These are phyloP conservation scores for Trichogramma evanescens DNA, from an alignment of 2,888 invertebrate species.

Conservation along the genomic window DNA sequence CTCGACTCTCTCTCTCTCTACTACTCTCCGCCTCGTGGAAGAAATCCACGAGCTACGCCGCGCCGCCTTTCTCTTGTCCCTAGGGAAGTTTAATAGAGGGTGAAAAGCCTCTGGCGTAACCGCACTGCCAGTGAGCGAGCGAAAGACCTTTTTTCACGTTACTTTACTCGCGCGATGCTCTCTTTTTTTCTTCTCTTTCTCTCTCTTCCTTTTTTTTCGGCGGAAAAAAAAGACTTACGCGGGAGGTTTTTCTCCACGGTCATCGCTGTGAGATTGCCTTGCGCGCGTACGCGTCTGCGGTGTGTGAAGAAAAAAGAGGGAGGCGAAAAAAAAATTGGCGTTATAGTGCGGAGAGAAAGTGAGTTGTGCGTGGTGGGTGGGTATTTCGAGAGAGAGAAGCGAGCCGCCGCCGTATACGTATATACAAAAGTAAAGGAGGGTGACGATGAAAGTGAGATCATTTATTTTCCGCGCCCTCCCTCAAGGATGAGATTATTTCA, in stretches of 20 bases:
- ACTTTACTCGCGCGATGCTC: constrained; percentile 1
- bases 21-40: constrained; percentile 21
- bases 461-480: too few species aligned
- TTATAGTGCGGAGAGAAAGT: too few species aligned
- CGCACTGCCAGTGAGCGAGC: not conserved
- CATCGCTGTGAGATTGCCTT: not conserved
- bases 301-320: not conserved
- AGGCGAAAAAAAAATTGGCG: not conserved
- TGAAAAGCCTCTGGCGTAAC: constrained; percentile 35
- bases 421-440: too few species aligned
- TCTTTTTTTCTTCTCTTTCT: constrained; percentile 13
- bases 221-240: not conserved
- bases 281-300: not conserved
- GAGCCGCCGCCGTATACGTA: too few species aligned
- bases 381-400: too few species aligned
- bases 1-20: constrained; percentile 14
- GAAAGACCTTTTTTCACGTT: constrained; percentile 17
- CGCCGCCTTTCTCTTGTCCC: constrained; percentile 56
- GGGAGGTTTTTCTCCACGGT: not conserved
- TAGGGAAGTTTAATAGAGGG: constrained; percentile 47
- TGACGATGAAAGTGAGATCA: too few species aligned
- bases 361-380: too few species aligned
- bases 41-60: constrained; percentile 9
- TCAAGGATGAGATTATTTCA: too few species aligned
- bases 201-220: constrained; percentile 22